Evolutionary conservation across 2,888 invertebrate species (phyloP), one percentile per base, ranked within the genome.

Genomic region (Nezara viridula): DNA sequence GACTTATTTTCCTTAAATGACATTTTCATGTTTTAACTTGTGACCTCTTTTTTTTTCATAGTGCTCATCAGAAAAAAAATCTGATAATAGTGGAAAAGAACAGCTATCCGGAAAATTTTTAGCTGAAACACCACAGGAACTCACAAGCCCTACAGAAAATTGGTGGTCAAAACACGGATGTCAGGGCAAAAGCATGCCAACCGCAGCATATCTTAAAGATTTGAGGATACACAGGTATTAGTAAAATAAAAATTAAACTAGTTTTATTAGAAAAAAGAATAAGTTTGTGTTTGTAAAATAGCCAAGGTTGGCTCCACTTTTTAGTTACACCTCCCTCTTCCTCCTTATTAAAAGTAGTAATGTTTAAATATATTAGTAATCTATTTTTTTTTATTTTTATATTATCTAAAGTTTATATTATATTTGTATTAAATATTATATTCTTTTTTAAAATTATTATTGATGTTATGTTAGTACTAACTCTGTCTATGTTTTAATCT

Each of bases 131-230:
- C 90, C 90, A 14, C 81, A 81, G 44, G 89, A 89, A 50, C 86
- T 89, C n/a, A 90, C 90, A 3, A 90, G 90, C 66, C 90, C 90
- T 16, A 89, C 73, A 21, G 90, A 90, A 55, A 89, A 90, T 21
- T 90, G 90, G 90, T 90, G 90, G 90, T 89, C 88, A 37, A 90
- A 90, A 88, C 90, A 89, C 52, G 87, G 89, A 37, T 49, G 89
- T 66, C 88, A 90, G 50, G 88, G 89, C 21, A 89, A 89, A 66
- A 90, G 90, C 86, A 90, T 93, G 86, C 95, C 95, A 1, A 94
- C 95, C 3, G 95, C 96, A 0, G 95, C 96, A 0, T 96, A 96
- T 93, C 93, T 96, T 88, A 95, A 96, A 92, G 96, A 97, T 92
- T 92, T 97, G 91, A 93, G 96, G 89, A 94, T 97, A 91, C 96